phyloP scores from a whole-genome alignment of 2,888 invertebrate species.

The Pomacea canaliculata region DNA sequence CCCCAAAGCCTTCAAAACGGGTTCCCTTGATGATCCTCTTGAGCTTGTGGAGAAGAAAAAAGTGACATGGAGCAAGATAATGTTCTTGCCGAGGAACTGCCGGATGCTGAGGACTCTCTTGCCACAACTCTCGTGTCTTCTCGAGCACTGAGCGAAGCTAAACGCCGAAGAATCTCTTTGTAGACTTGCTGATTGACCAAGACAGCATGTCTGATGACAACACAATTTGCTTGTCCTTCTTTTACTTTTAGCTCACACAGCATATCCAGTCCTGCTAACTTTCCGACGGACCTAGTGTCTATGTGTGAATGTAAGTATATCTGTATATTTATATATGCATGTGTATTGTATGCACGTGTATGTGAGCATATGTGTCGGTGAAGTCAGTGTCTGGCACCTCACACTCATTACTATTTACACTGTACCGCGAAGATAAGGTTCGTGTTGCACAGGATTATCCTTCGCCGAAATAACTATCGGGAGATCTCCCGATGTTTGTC shows the following conservation, averaged over 20 bases:
- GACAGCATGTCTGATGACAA: too few species aligned
- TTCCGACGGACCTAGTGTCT: too few species aligned
- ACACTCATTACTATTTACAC: too few species aligned
- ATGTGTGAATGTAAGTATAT: background rate
- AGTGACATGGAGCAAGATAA: constrained; percentile 4
- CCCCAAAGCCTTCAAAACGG: constrained; percentile 5
- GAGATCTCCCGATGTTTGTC: too few species aligned
- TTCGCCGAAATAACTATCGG: too few species aligned
- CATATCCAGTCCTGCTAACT: too few species aligned
- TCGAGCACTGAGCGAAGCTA: constrained; percentile 11
- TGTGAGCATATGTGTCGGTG: background rate
- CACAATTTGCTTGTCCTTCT: too few species aligned
- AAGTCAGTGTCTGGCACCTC: too few species aligned
- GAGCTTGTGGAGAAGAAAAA: constrained; percentile 9
- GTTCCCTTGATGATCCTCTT: constrained; percentile 4
- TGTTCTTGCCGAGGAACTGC: constrained; percentile 15
- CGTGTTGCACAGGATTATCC: too few species aligned
- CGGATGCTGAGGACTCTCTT: constrained; percentile 14
- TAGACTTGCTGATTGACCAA: constrained; percentile 9
- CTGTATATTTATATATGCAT: background rate
- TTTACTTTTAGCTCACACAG: too few species aligned
- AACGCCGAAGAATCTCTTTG: constrained; percentile 9
- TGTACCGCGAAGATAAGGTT: too few species aligned
- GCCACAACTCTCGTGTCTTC: constrained; percentile 16
- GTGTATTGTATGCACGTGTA: background rate